These are phyloP conservation scores for Drosophila willistoni DNA, from an alignment of 1,140 invertebrate species.

Conservation along the genomic window DNA sequence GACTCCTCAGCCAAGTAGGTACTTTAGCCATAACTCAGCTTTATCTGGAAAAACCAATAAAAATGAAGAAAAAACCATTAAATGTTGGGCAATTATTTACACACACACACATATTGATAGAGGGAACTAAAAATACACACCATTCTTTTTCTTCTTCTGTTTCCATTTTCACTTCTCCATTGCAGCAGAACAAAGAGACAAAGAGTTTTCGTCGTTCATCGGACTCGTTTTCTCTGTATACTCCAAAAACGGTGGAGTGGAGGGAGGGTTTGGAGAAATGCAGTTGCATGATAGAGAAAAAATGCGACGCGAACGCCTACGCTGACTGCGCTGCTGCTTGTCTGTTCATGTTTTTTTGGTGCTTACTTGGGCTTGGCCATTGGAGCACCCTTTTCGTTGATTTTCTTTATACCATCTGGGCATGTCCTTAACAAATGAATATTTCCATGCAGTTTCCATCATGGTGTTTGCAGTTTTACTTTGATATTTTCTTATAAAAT, in stretches of 20 bases:
- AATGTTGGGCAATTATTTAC: constrained; percentile 29
- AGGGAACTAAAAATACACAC: constrained; percentile 68
- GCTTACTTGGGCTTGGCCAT: constrained; percentile 45
- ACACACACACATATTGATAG: constrained; percentile 8
- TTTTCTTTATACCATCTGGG: constrained; percentile 41
- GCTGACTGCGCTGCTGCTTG: constrained; percentile 54
- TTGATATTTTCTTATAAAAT: neutral
- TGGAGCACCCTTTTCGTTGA: constrained; percentile 57
- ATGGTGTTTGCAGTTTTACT: neutral
- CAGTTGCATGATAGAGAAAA: constrained; percentile 69
- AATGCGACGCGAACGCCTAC: constrained; percentile 33
- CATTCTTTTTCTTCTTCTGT: constrained; percentile 34
- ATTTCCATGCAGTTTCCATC: constrained; percentile 5
- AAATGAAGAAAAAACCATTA: neutral
- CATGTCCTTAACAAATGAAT: constrained; percentile 21
- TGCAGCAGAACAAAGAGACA: constrained; percentile 59
- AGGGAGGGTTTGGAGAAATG: constrained; percentile 27
- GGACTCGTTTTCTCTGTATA: constrained; percentile 76
- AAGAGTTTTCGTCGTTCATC: neutral
- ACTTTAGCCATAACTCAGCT: neutral
- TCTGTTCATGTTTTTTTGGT: constrained; percentile 49
- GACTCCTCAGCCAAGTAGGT: neutral
- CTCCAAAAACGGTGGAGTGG: constrained; percentile 17
- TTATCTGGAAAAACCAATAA: constrained; percentile 29
- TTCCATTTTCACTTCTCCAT: constrained; percentile 31